Evolutionary conservation across 2,113 vertebrate genomes (phyloP), one percentile per base, ranked within the genome.

Genomic region (Pelusios castaneus): DNA sequence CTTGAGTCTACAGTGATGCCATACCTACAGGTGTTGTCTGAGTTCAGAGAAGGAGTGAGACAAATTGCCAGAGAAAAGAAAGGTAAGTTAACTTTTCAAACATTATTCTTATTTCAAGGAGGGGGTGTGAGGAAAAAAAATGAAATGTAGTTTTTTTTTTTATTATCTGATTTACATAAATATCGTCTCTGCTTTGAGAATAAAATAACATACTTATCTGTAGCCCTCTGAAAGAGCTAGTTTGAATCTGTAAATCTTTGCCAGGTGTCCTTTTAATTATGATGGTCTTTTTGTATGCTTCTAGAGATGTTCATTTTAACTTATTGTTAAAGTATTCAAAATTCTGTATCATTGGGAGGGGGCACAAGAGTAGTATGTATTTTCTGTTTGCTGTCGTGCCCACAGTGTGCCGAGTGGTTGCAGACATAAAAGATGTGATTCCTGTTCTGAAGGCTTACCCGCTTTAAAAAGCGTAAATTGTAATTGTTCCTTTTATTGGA

Each of bases 1-100:
- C 96, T 99, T 88, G 99, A 99, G 97, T 97, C 97, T 97, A 98
- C 98, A 0, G 98, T 99, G 96, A 99, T 99, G 99, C 99, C 99
- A 1, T 99, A 99, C 96, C 98, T 99, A 27, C 96, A 98, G 2
- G 99, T 98, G 16, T 96, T 99, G 84, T 99, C 99, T 0, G 98
- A 99, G 38, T 99, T 99, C 98, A 98, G 99, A 94, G 99, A 99
- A 94, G 97, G 96, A 0, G 98, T 99, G 55, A 97, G 99, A 10
- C 98, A 96, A 93, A 99, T 99, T 8, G 99, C 99, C 95, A 97
- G 98, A 25, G 99, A 99, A 91, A 98, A 98, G 93, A 99, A 99
- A 98, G 99, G 99, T 99, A 70, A 97, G 52, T 58, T 60, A 3
- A 24, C 91, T 89, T 92, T 88, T 84, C 60, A 34, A 88, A 4